These are phyloP conservation scores for Pheosia gnoma DNA, from an alignment of 2,888 invertebrate species.

Conservation along the genomic window DNA sequence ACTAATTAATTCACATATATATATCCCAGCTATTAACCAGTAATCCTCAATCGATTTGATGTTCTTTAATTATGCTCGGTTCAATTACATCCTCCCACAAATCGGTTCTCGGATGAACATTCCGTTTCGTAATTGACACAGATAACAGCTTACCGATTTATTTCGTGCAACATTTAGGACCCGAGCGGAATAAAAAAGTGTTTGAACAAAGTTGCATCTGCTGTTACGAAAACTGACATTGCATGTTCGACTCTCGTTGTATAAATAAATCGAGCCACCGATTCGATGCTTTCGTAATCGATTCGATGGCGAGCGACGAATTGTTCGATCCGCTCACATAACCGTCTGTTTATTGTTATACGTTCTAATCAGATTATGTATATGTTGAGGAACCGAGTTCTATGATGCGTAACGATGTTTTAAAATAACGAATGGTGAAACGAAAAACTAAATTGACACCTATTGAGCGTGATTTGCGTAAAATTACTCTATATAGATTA, in stretches of 20 bases:
- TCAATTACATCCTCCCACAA: constrained; percentile 9
- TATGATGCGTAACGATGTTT: constrained; percentile 31
- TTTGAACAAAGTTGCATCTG: constrained; percentile 52
- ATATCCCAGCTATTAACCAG: background rate
- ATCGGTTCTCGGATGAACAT: constrained; percentile 16
- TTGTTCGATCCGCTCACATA: constrained; percentile 56
- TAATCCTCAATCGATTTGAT: background rate
- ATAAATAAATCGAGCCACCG: constrained; percentile 48
- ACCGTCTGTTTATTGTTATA: constrained; percentile 42
- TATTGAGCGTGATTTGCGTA: background rate
- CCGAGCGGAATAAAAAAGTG: constrained; percentile 56
- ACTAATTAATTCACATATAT: constrained; percentile 18
- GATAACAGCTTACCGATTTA: constrained; percentile 38
- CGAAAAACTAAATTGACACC: background rate
- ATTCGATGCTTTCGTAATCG: constrained; percentile 36
- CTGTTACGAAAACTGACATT: constrained; percentile 56
- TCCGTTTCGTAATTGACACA: constrained; percentile 41
- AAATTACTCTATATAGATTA: background rate
- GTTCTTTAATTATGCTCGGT: constrained; percentile 2
- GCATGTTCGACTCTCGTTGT: constrained; percentile 52
- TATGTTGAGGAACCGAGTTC: constrained; percentile 40
- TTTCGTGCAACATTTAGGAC: constrained; percentile 50
- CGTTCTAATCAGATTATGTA: constrained; percentile 39
- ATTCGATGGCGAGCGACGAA: constrained; percentile 38
- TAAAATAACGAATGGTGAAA: background rate